Evolutionary conservation across 2,797 vertebrate genomes (phyloP).

Genomic region (Tragelaphus oryx): DNA sequence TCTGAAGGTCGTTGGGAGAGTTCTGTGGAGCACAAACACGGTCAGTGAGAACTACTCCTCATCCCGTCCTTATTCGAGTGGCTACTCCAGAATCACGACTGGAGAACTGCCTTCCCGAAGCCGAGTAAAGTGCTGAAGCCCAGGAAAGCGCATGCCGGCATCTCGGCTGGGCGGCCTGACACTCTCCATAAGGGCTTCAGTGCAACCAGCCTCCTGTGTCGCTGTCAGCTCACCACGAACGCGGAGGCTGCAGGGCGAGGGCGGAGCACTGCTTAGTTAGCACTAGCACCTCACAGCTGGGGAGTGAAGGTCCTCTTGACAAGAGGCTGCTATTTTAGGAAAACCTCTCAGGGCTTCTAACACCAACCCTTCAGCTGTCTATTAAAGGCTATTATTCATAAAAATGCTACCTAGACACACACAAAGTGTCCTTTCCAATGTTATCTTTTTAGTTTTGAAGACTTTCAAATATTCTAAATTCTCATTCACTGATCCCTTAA

Average conservation of each 20-base stretch:
- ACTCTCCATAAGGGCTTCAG: neutral
- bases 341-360: neutral
- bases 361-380: neutral
- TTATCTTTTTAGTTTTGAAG: neutral
- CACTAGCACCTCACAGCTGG: neutral
- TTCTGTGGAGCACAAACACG: conserved; percentile 82
- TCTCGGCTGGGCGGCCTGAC: neutral
- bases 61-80: neutral
- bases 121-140: neutral
- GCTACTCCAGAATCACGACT: neutral
- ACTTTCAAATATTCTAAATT: neutral
- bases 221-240: neutral
- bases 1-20: conserved; percentile 97
- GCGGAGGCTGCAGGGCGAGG: neutral
- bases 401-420: neutral
- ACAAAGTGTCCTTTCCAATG: neutral
- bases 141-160: neutral
- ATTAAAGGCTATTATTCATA: neutral
- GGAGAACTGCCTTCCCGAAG: neutral
- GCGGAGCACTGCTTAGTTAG: neutral
- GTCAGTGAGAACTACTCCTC: neutral
- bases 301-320: neutral
- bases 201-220: neutral
- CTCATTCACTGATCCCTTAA: neutral
- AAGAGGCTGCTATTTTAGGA: neutral